Evolutionary conservation across 2,888 invertebrate genomes (phyloP), one percentile per base, ranked within the genome.

Genomic region (Macrophya alboannulata): DNA sequence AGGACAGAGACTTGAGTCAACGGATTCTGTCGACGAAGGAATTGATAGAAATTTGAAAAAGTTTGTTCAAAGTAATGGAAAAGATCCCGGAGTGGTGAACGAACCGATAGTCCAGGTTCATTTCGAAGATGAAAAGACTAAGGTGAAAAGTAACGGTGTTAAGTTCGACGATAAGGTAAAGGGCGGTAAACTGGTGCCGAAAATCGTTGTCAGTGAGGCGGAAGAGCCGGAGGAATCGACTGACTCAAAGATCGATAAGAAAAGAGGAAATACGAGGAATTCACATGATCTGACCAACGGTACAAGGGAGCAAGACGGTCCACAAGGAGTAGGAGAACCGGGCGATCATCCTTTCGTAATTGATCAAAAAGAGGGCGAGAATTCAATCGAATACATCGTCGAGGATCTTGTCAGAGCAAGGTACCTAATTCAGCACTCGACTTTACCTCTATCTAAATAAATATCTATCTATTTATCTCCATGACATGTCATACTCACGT

Each of bases 331-430:
- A 1, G 21, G 15, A 71, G 62, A 83, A 15, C 48, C 4, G 59
- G 65, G 21, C 9, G 17, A 83, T 68, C 83, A 48, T 71, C 68
- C 68, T 48, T 17, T 82, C 3, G 17, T 1, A 37, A 85, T 77
- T n/a, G 51, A 17, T 31, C 17, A 25, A 21, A 21, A 0, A 74
- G 79, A 85, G 59, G 84, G 86, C 21, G 84, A 21, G 37, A 37
- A 86, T 17, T 74, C 88, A 9, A 81, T 89, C 51, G 87, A 86
- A 81, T 86, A 87, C 9, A 88, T 92, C 55, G 90, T 92, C 51
- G 90, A 91, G 82, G 85, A 89, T 45, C 85, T 92, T 68, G 92
- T 92, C 25, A 88, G 87, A 25, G 90, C 92, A 1, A 91, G 91
- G 92, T 91, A 89, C 86, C 68, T 31, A 31, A 31, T 31, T 85